phyloP scores from a whole-genome alignment of 2,888 invertebrate species.

The Brassicogethes aeneus region DNA sequence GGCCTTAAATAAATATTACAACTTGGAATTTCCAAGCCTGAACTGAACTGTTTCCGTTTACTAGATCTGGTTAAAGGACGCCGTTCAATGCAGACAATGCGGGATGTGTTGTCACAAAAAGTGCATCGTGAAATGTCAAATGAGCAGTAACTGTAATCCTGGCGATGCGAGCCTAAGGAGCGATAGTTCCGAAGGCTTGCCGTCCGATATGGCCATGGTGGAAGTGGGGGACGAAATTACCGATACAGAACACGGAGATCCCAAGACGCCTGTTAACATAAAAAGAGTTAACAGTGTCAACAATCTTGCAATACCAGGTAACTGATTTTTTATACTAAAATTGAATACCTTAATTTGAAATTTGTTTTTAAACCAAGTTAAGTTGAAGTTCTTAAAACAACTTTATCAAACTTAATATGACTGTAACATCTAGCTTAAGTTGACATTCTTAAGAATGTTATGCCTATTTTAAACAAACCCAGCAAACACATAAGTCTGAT shows the following conservation, averaged over 20 bases:
- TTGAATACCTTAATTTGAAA: conserved; percentile 3
- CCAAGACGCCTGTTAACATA: conserved; percentile 41
- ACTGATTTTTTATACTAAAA: conserved; percentile 17
- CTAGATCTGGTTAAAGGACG: conserved; percentile 94
- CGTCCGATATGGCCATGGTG: conserved; percentile 44
- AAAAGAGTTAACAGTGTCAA: conserved; percentile 65
- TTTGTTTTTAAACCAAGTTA: too few relatives aligned
- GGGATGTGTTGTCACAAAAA: conserved; percentile 93
- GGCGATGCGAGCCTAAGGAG: conserved; percentile 20
- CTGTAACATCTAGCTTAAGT: too few relatives aligned
- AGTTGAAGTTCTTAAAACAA: too few relatives aligned
- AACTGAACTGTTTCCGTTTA: too few relatives aligned
- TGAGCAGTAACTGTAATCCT: conserved; percentile 51
- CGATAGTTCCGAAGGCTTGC: conserved; percentile 26
- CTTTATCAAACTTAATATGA: too few relatives aligned
- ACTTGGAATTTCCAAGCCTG: too few relatives aligned
- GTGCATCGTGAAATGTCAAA: conserved; percentile 81
- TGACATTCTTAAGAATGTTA: too few relatives aligned
- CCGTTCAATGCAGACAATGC: conserved; percentile 84
- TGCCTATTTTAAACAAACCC: too few relatives aligned
- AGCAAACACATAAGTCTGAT: too few relatives aligned
- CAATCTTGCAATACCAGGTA: conserved; percentile 55
- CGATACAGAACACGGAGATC: conserved; percentile 17
- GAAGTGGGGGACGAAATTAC: conserved; percentile 33
- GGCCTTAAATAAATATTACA: too few relatives aligned